Conservation (phyloP, 2,888 invertebrate genomes). For the Drosophila colorata region DNA sequence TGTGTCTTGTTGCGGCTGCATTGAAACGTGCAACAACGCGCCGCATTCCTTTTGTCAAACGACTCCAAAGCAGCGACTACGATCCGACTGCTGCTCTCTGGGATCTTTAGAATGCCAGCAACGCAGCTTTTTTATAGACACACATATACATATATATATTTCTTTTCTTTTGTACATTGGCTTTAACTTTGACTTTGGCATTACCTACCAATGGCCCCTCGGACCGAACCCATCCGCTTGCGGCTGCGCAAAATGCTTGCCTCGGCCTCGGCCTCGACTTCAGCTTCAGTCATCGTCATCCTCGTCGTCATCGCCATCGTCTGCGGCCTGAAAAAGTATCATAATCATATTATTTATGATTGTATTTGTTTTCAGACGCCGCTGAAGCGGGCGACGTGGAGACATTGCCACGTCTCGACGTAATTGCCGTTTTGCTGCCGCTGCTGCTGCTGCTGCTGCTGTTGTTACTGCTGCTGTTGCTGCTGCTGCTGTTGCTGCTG, state of each 20-base stretch:
- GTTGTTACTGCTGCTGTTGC: neutral
- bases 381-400: slow-evolving; percentile 33
- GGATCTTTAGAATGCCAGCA: slow-evolving; percentile 57
- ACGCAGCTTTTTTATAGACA: slow-evolving; percentile 29
- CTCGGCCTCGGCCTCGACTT: neutral
- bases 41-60: slow-evolving; percentile 63
- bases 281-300: slow-evolving; percentile 13
- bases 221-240: neutral
- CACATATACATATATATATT: neutral
- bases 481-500: neutral
- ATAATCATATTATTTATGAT: slow-evolving; percentile 80
- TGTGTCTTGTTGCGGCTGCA: slow-evolving; percentile 27
- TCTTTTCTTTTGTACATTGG: neutral
- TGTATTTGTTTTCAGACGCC: slow-evolving; percentile 69
- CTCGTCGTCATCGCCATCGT: slow-evolving; percentile 1
- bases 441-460: slow-evolving; percentile 6
- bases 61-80: slow-evolving; percentile 34
- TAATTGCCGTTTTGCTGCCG: slow-evolving; percentile 70
- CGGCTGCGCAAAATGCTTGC: slow-evolving; percentile 50
- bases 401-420: slow-evolving; percentile 64
- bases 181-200: slow-evolving; percentile 10
- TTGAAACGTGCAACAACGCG: slow-evolving; percentile 54
- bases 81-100: slow-evolving; percentile 38
- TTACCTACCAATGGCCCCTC: neutral
- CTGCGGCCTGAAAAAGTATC: slow-evolving; percentile 57